Base-by-base conservation (phyloP, 2,888 invertebrate species). In the Isoperla grammatica region DNA sequence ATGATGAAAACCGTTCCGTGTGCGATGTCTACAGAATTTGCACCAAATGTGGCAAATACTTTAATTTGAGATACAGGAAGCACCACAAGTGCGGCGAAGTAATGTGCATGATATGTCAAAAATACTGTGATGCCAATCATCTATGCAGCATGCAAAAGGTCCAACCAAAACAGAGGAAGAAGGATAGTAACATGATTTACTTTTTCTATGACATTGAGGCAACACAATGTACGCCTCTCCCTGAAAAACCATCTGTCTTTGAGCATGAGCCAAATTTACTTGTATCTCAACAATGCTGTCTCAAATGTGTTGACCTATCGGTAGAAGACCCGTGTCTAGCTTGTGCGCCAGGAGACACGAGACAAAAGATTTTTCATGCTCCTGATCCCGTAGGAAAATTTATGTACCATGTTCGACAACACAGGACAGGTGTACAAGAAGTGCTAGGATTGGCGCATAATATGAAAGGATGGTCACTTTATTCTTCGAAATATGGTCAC, bases 161-260 rank as follows among this genome's bases (percentile, higher is more conserved):
- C 12, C 12, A 20, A 15, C 5, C 12, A 1, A 55, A 42, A 1
- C 15, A 5, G 9, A 12, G 3, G 4, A 40, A 12, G 15, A 29
- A 40, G 19, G 20, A 55, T 8, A 29, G 29, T 1, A 40, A 20
- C 19, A 4, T n/a, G 2, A 2, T 42, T 1, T 55, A 42, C n/a
- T 11, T 55, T 12, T 55, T 40, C 43, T 55, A 35, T 55, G 55
- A 55, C 22, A 29, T 55, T 2, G 55, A 55, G 6, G 42, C 42
- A 15, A 20, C 23, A 5, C 55, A 55, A 42, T 40, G 23, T 4
- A 12, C 2, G 12, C 23, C 4, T 2, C 12, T 55, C 0, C 12
- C 37, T 8, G 20, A 20, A 42, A 55, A 20, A 39, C n/a, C 20
- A 6, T 37, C 13, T 37, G 39, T 22, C 8, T 29, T 29, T 29